Evolutionary conservation across 2,113 vertebrate genomes (phyloP).

Genomic region (Oceanodroma tethys): DNA sequence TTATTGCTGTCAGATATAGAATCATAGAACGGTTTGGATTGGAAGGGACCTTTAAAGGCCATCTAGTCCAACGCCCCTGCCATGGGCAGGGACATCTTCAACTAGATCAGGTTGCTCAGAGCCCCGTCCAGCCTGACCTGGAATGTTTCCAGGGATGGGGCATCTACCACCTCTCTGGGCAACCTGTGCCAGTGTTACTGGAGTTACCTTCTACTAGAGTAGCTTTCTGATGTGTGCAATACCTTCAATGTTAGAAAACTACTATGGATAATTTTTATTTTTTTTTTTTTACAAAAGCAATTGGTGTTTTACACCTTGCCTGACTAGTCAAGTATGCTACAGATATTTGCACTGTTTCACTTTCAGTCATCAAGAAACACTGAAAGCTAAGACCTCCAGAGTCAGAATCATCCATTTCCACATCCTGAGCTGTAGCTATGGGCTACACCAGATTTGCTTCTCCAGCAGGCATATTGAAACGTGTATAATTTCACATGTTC

Average conservation of each 20-base stretch:
- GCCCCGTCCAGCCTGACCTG: rapidly evolving
- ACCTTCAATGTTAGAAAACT: not conserved
- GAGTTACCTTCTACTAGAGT: not conserved
- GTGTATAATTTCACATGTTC: not conserved
- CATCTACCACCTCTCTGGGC: not conserved
- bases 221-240: not conserved
- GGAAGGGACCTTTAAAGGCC: not conserved
- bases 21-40: not conserved
- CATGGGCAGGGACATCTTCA: not conserved
- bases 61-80: not conserved
- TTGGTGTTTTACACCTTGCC: not conserved
- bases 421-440: not conserved
- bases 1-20: not conserved
- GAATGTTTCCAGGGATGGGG: too few species aligned
- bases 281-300: not conserved
- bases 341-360: not conserved
- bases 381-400: not conserved
- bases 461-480: not conserved
- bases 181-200: not conserved
- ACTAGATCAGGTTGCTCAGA: not conserved
- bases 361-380: not conserved
- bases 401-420: not conserved
- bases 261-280: not conserved
- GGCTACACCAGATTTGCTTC: not conserved
- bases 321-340: not conserved